Evolutionary conservation across 2,888 invertebrate genomes (phyloP), one percentile per base, ranked within the genome.

Genomic region (Euzophera pinguis): DNA sequence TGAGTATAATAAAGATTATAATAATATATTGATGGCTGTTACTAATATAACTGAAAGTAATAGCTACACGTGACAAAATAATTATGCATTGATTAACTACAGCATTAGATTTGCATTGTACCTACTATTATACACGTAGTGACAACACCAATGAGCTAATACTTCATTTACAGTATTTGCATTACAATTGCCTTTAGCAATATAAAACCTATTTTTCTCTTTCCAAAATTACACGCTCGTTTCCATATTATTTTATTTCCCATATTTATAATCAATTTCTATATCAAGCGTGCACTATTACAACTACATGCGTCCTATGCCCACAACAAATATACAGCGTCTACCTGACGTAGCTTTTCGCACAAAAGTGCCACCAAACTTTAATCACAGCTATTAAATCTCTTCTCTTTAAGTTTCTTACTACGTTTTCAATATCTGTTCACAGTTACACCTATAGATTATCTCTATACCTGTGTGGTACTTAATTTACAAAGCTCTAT

Each of bases 401-500:
- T 86, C 84, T 77, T 77, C 82, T 85, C 81, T 87, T 43, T 84
- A 74, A 79, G 69, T 78, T 78, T 77, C 73, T 71, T 79, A 75
- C 73, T 71, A 69, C 73, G 63, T 69, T 71, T 64, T 67, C 70
- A 75, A 78, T 69, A 69, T 69, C 68, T 71, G 69, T 70, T 73
- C 75, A 72, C 71, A 75, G 67, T 75, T 76, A 78, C 70, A 69
- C 72, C 70, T 78, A 81, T 79, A 74, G 67, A 74, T 81, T 82
- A 84, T 74, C 69, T 80, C 79, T 88, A 75, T 73, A 88, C 88
- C 88, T 86, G 84, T 86, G 79, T 86, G 80, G 80, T 82, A 83
- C 87, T 85, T 87, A 86, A 69, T 75, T 81, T 90, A 89, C 83
- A 75, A 90, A 90, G 90, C 90, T 90, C 90, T 90, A 90, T 89